Evolutionary conservation across 2,113 vertebrate genomes (phyloP).

Genomic region (Pomatorhinus ruficollis): DNA sequence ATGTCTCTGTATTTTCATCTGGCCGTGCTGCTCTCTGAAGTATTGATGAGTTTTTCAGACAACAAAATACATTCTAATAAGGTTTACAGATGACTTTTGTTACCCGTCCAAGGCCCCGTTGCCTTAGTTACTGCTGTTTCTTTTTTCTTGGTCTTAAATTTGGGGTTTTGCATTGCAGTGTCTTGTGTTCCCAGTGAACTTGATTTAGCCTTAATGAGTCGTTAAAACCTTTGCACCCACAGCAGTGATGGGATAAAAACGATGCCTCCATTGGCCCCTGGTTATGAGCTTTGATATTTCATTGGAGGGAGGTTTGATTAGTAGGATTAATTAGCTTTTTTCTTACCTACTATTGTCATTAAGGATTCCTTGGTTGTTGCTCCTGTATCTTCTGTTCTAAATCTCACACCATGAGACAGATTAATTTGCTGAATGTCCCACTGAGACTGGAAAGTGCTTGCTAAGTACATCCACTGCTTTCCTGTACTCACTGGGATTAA

Average conservation of each 20-base stretch:
- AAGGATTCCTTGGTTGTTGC: neutral
- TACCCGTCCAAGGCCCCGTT: neutral
- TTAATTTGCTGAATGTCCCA: neutral
- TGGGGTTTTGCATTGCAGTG: neutral
- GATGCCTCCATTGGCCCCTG: neutral
- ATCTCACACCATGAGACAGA: neutral
- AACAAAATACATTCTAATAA: neutral
- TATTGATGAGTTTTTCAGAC: neutral
- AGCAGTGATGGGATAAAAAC: neutral
- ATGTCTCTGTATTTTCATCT: neutral
- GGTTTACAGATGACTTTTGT: neutral
- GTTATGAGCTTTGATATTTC: neutral
- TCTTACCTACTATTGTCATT: neutral
- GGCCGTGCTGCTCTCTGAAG: neutral
- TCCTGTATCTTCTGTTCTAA: neutral
- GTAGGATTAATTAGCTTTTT: neutral
- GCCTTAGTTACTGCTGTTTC: neutral
- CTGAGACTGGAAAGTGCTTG: neutral
- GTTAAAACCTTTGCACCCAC: neutral
- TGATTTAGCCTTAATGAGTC: neutral
- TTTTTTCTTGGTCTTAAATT: neutral
- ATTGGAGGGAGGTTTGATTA: neutral
- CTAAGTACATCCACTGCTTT: neutral
- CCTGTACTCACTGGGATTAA: neutral
- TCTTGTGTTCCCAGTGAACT: neutral